Base-by-base conservation (phyloP, 2,113 vertebrate species). In the Zingel zingel region DNA sequence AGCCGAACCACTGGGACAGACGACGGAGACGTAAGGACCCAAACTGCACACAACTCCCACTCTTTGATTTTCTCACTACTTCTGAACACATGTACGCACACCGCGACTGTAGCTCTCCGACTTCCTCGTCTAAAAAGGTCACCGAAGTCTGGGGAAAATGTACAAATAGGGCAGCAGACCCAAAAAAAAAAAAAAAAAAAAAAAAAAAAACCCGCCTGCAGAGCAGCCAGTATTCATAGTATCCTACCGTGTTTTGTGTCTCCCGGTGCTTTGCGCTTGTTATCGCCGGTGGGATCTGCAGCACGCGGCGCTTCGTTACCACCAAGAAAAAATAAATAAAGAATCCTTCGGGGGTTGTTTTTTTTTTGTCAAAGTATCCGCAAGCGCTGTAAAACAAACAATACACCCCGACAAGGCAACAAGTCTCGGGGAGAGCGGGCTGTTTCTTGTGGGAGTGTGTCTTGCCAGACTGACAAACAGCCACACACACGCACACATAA, bases 401-500 rank as follows among this genome's bases (percentile, higher is more conserved):
- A 23, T 5, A 15, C 21, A 50, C 18, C 19, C 69, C 66, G 69
- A 62, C 30, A 30, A 53, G 36, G 47, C 56, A 74, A 61, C 71
- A 74, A 72, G 86, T 78, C 54, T 47, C 1, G 30, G 23, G 51
- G 67, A 76, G 63, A 88, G 79, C 50, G 58, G 71, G 74, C 53
- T 83, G 88, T 66, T 79, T 83, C 82, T 88, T 74, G 10, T 61
- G 65, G 82, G 88, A 90, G 87, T 82, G 81, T 56, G 91, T 84
- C 79, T 83, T 79, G 80, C 82, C 74, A 79, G 80, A 86, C 82
- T 86, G 88, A 88, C 83, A 85, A 82, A 91, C 87, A 71, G 54
- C 51, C 67, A n/a, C 67, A 77, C 57, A 67, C 57, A 51, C 69
- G 1, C 61, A 10, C 85, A 6, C 54, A 53, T 51, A 18, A 39